Evolutionary conservation across 2,797 vertebrate genomes (phyloP), one percentile per base, ranked within the genome.

Genomic region (Mormyrus hasselquistii): DNA sequence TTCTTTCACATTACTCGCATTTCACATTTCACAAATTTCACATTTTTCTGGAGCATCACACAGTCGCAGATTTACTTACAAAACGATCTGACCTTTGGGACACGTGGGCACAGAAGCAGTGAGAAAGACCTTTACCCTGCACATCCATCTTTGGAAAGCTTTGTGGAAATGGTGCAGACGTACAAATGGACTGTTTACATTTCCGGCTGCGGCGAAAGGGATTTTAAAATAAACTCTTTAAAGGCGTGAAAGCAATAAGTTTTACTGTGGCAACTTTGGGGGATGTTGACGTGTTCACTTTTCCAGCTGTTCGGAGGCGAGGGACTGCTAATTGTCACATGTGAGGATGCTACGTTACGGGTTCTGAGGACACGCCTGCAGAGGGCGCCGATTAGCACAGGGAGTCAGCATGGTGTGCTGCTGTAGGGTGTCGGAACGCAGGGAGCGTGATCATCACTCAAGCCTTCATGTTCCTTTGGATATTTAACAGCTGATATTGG

Each of bases 151-250:
- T n/a, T 6, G 41, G 25, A 62, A 82, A 5, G 53, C 22, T 22
- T 53, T 84, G 55, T 8, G 5, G 52, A 6, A 38, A 82, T n/a
- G 4, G 62, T 22, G 49, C 2, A 7, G n/a, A 55, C 22, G 22
- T 12, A 84, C 86, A 38, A 88, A 65, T 41, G 7, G 16, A 73
- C 38, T 57, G 38, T 19, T 83, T 25, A 22, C n/a, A 88, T 49
- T 88, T 55, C 29, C 19, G 19, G 52, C 38, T 47, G 34, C 41
- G 84, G n/a, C 7, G 19, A 86, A 84, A 5, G 22, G 88, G 41
- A 89, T 87, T 76, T 89, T 44, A 87, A 89, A 89, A 73, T 53
- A 87, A 87, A 87, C 34, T 14, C 22, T 89, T 65, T 83, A 83
- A 59, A 83, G 10, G 41, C 19, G 22, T 76, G 34, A 62, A 85